A percentile compares a stretch with the other conserved stretches of the same genome.
phyloP scores from a whole-genome alignment of 2,888 invertebrate species.

The Acanthosoma haemorrhoidale region DNA sequence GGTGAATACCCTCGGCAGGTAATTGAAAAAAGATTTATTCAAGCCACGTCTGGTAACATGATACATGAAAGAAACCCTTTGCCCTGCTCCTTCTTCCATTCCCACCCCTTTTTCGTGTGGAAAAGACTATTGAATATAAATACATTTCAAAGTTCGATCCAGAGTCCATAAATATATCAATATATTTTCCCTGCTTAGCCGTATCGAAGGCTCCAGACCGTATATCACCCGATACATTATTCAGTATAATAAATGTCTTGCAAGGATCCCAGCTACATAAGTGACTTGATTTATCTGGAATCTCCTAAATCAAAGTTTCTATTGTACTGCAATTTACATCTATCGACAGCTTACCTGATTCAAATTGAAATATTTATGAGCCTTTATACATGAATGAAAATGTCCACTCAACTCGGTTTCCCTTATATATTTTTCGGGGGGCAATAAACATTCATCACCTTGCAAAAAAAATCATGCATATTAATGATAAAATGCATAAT shows the following conservation, averaged over 20 bases:
- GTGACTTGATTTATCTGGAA: neutral
- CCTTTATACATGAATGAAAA: no score
- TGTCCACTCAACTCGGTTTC: no score
- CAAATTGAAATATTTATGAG: neutral
- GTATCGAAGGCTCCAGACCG: neutral
- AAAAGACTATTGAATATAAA: constrained; percentile 10
- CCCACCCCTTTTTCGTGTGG: neutral
- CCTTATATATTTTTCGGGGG: no score
- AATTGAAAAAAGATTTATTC: neutral
- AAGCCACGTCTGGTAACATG: neutral
- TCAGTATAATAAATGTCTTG: constrained; percentile 34
- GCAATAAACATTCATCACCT: no score
- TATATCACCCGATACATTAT: constrained; percentile 35
- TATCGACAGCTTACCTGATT: constrained; percentile 3
- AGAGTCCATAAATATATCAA: constrained; percentile 12
- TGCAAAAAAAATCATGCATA: no score
- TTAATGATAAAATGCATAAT: no score
- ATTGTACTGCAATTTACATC: constrained; percentile 5
- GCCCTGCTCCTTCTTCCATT: neutral
- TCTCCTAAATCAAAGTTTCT: constrained; percentile 8
- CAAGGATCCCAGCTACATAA: neutral
- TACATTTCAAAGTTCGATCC: neutral
- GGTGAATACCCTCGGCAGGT: neutral
- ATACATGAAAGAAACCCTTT: neutral
- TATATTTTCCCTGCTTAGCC: neutral